phyloP scores from a whole-genome alignment of 1,140 invertebrate genomes.

The Elymnias hypermnestra region DNA sequence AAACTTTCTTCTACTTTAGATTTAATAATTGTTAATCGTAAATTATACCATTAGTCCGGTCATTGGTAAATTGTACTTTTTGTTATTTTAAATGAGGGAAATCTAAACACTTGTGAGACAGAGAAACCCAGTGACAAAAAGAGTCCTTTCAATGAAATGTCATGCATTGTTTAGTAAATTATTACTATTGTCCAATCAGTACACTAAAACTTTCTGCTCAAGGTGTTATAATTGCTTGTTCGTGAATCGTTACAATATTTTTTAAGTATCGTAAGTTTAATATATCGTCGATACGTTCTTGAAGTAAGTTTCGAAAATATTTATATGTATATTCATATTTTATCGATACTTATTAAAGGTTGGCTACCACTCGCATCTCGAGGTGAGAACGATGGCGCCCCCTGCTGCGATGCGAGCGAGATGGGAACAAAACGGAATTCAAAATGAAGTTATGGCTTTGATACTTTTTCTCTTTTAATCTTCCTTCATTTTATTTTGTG shows the following conservation, averaged over 20 bases:
- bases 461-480: slow-evolving; percentile 56
- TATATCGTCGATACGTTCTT: slow-evolving; percentile 1
- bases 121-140: too few relatives aligned
- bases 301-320: slow-evolving; percentile 62
- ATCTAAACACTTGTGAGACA: too few relatives aligned
- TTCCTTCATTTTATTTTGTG: slow-evolving; percentile 55
- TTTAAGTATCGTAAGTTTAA: slow-evolving; percentile 2
- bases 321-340: slow-evolving; percentile 75
- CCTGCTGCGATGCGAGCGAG: slow-evolving; percentile 66
- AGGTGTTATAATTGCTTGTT: too few relatives aligned
- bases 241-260: not conserved
- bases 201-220: too few relatives aligned
- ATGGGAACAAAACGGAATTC: slow-evolving; percentile 68
- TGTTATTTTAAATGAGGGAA: too few relatives aligned
- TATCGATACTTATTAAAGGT: slow-evolving; percentile 74
- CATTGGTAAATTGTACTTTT: too few relatives aligned
- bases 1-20: too few relatives aligned
- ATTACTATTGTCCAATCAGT: too few relatives aligned
- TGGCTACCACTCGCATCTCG: slow-evolving; percentile 72
- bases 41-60: too few relatives aligned
- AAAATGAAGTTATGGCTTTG: slow-evolving; percentile 69
- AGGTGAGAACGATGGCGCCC: slow-evolving; percentile 73
- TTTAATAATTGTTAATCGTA: too few relatives aligned
- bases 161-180: too few relatives aligned
- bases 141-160: too few relatives aligned